Percentiles rank a stretch among this genome's conserved stretches.
These are phyloP conservation scores for Masnerella sp. DNA, from an alignment of 2,888 invertebrate species.

Conservation along the genomic window DNA sequence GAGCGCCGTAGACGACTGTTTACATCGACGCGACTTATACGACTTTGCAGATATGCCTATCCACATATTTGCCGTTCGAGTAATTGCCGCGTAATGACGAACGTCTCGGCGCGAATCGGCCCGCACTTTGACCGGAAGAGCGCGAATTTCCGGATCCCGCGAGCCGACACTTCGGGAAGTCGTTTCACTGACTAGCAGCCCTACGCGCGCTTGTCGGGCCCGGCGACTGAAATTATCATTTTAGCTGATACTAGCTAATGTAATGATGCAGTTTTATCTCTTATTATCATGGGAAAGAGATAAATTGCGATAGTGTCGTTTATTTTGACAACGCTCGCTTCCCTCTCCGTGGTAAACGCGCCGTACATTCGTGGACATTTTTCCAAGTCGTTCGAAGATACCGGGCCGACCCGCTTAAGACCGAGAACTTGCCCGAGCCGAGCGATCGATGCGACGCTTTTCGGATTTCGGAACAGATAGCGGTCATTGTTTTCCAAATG, in stretches of 20 bases:
- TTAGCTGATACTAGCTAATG: conserved; percentile 78
- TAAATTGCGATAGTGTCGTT: conserved; percentile 78
- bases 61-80: conserved; percentile 54
- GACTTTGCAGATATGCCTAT: conserved; percentile 56
- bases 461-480: not conserved
- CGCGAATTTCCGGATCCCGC: conserved; percentile 21
- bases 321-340: conserved; percentile 76
- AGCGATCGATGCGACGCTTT: too few relatives aligned
- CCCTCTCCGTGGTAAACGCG: conserved; percentile 60
- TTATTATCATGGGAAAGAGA: conserved; percentile 78
- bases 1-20: conserved; percentile 32
- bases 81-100: conserved; percentile 12
- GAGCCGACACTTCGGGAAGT: conserved; percentile 28
- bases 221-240: conserved; percentile 78
- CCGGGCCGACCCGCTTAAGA: not conserved
- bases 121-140: too few relatives aligned
- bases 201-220: conserved; percentile 74
- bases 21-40: conserved; percentile 44
- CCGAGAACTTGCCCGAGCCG: not conserved
- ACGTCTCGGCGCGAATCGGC: too few relatives aligned
- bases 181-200: conserved; percentile 64
- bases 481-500: conserved; percentile 4
- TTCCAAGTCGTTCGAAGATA: conserved; percentile 46
- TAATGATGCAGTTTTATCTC: conserved; percentile 78
- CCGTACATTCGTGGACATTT: conserved; percentile 66